Conservation (phyloP, 2,113 vertebrate species). For the Genyomyrus donnyi region DNA sequence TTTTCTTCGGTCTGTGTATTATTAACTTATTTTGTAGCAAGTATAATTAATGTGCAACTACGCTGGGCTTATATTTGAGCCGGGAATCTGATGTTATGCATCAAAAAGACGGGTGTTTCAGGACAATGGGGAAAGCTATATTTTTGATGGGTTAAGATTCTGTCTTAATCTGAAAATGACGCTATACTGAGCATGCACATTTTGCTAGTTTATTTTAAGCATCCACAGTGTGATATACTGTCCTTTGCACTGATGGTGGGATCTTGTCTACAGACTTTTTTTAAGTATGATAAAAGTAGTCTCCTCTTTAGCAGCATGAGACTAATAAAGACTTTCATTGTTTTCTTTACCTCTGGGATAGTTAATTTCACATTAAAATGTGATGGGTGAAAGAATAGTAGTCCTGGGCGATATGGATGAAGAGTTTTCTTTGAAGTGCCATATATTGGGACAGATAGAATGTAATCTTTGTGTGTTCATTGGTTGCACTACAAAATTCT, state of each 20-base stretch:
- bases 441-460: not conserved
- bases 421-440: not conserved
- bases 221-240: not conserved
- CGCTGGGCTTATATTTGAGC: not conserved
- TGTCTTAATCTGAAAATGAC: not conserved
- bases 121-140: not conserved
- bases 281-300: not conserved
- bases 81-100: not conserved
- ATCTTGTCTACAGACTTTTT: not conserved
- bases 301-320: not conserved
- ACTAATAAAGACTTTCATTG: not conserved
- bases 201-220: not conserved
- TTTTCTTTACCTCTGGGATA: not conserved
- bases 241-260: not conserved
- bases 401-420: not conserved
- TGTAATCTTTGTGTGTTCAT: not conserved
- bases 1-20: not conserved
- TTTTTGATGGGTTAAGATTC: not conserved
- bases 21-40: constrained; percentile 4
- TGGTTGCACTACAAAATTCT: not conserved
- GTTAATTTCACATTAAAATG: not conserved
- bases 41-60: not conserved
- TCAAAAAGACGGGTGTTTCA: not conserved
- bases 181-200: not conserved
- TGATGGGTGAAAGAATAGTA: not conserved